These are phyloP conservation scores for Athetis lepigone DNA, from an alignment of 2,888 invertebrate genomes.

Conservation along the genomic window DNA sequence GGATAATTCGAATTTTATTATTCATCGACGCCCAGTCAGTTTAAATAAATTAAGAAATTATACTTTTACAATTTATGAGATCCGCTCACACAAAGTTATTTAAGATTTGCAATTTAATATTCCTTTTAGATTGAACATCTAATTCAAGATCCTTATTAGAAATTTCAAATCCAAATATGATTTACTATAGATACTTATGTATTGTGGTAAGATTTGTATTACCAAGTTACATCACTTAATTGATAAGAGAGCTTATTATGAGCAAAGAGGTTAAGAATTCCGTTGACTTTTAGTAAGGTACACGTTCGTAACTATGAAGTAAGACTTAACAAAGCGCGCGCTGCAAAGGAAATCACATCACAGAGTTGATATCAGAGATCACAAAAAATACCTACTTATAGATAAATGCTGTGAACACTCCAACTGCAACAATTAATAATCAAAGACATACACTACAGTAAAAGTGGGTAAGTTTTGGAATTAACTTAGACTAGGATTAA, in stretches of 20 bases:
- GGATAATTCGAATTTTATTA: slow-evolving; percentile 20
- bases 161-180: background rate
- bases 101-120: background rate
- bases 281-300: too few relatives aligned
- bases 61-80: slow-evolving; percentile 9
- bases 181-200: background rate
- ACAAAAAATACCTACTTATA: too few relatives aligned
- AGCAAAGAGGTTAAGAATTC: too few relatives aligned
- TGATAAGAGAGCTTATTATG: background rate
- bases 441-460: too few relatives aligned
- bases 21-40: background rate
- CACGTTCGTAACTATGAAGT: too few relatives aligned
- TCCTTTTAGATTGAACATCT: background rate
- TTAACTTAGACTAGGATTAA: too few relatives aligned
- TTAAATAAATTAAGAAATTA: slow-evolving; percentile 11
- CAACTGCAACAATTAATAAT: too few relatives aligned
- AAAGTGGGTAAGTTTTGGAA: too few relatives aligned
- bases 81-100: background rate
- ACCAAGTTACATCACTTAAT: background rate
- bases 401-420: too few relatives aligned
- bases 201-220: background rate
- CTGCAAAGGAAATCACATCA: too few relatives aligned
- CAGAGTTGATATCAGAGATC: too few relatives aligned
- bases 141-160: background rate
- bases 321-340: too few relatives aligned